A percentile compares a stretch with the other conserved stretches of the same genome.
These are phyloP conservation scores for Syrista parreyssii DNA, from an alignment of 2,888 invertebrate species.

Conservation along the genomic window DNA sequence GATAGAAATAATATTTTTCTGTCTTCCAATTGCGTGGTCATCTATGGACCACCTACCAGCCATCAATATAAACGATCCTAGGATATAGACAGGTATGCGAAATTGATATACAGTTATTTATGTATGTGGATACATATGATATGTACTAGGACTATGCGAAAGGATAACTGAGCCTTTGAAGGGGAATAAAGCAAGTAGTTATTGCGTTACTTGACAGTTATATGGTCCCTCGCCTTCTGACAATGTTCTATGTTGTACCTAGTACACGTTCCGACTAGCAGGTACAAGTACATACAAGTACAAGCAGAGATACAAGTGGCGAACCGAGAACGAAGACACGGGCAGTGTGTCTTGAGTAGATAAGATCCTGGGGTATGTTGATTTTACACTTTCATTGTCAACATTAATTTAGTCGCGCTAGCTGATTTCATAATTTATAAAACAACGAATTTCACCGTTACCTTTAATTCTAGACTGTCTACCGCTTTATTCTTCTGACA, in stretches of 20 bases:
- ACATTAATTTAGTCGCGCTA: background rate
- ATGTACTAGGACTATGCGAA: background rate
- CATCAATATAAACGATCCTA: constrained; percentile 5
- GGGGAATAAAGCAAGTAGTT: constrained; percentile 26
- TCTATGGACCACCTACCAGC: no score
- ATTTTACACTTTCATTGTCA: background rate
- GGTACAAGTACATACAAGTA: background rate
- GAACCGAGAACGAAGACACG: background rate
- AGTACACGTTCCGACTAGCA: background rate
- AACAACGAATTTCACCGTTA: background rate
- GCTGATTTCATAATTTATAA: background rate
- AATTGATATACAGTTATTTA: background rate
- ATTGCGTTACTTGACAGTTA: constrained; percentile 18
- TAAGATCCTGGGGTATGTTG: background rate
- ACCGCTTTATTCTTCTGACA: background rate
- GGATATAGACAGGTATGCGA: constrained; percentile 1
- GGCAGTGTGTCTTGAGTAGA: background rate
- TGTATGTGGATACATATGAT: background rate
- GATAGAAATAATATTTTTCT: background rate
- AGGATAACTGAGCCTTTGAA: constrained; percentile 18
- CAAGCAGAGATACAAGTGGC: background rate
- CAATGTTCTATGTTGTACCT: background rate
- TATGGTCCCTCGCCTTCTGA: constrained; percentile 6
- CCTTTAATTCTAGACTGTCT: background rate
- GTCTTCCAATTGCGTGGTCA: background rate